These are phyloP conservation scores for Taurulus bubalis DNA, from an alignment of 2,113 vertebrate species.

Conservation along the genomic window DNA sequence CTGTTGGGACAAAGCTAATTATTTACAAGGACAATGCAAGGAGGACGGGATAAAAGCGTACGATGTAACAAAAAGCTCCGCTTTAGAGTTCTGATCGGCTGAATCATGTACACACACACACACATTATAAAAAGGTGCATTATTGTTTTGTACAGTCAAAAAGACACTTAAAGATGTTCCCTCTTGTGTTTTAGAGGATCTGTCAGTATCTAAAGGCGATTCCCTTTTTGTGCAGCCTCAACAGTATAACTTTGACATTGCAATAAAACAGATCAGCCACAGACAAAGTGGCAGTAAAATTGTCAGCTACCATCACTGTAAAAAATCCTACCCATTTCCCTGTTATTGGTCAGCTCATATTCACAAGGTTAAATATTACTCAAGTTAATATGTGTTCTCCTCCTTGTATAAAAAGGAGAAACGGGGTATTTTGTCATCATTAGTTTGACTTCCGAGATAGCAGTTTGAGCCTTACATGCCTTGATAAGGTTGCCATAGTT, in stretches of 20 bases:
- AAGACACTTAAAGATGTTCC: neutral
- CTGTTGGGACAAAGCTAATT: constrained; percentile 61
- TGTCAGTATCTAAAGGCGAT: neutral
- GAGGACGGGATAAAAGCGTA: constrained; percentile 35
- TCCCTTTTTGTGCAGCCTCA: neutral
- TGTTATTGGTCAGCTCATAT: neutral
- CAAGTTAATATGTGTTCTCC: neutral
- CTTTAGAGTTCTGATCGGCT: constrained; percentile 4
- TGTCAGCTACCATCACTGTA: neutral
- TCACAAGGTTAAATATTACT: neutral
- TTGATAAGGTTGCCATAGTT: neutral
- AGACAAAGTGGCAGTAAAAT: neutral
- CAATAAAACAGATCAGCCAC: neutral
- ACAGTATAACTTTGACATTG: neutral
- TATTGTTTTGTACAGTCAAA: neutral
- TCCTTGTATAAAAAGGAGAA: neutral
- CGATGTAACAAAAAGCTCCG: constrained; percentile 25
- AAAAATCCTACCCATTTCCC: neutral
- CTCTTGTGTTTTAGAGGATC: neutral
- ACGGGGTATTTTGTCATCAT: neutral
- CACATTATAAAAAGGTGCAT: neutral
- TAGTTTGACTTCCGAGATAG: neutral
- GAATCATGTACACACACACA: neutral
- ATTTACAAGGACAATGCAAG: constrained; percentile 58
- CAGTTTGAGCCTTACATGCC: neutral